A percentile compares a stretch with the other conserved stretches of the same genome.
phyloP scores from a whole-genome alignment of 2,113 vertebrate species.

The Terrapene triunguis region DNA sequence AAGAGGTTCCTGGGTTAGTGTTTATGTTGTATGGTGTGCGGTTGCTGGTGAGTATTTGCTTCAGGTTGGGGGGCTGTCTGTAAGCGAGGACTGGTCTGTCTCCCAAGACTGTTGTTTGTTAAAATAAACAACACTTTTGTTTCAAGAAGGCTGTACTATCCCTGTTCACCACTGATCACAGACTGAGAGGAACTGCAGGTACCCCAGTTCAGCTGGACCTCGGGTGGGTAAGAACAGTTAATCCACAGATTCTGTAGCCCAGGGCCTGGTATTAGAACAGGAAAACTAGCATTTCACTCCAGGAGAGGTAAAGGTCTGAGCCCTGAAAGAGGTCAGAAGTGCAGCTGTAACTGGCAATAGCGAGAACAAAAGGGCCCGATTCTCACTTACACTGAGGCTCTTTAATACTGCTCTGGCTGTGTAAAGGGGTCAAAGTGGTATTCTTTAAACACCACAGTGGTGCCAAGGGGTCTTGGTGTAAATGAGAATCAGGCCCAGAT shows the following conservation, averaged over 20 bases:
- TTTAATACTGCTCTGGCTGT: rapidly evolving
- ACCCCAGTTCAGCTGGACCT: not conserved
- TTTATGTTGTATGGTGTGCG: too few species aligned
- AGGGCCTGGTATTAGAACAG: not conserved
- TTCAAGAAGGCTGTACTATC: not conserved
- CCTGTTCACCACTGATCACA: not conserved
- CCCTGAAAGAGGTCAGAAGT: not conserved
- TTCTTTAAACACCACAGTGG: not conserved
- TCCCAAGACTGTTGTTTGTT: not conserved
- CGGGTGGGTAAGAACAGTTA: not conserved
- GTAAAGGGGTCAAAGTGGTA: not conserved
- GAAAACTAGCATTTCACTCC: not conserved
- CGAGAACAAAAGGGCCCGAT: not conserved
- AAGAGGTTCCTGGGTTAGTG: too few species aligned
- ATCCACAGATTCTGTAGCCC: not conserved
- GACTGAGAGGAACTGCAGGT: not conserved
- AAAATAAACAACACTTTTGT: not conserved
- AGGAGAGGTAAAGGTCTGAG: not conserved
- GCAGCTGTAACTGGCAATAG: not conserved
- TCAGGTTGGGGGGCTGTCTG: too few species aligned
- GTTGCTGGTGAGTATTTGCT: too few species aligned
- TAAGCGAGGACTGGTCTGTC: too few species aligned
- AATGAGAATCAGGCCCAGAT: rapidly evolving
- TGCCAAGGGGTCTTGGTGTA: not conserved
- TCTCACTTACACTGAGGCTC: not conserved